Evolutionary conservation across 1,140 invertebrate genomes (phyloP), one percentile per base, ranked within the genome.

Genomic region (Caenorhabditis inopinata): DNA sequence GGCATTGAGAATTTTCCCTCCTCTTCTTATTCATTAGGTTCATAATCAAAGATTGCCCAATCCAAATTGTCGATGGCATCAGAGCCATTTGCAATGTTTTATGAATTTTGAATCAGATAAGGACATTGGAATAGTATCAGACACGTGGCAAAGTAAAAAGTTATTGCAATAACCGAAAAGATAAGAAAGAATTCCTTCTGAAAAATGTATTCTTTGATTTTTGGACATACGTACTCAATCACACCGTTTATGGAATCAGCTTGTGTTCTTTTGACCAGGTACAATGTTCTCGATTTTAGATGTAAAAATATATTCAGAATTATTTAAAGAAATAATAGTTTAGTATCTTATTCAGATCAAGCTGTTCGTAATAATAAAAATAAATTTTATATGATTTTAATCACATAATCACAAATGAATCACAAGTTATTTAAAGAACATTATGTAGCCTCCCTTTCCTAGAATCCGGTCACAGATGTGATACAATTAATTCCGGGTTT

Each of bases 1-100:
- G 58, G 32, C 58, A 68, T n/a, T 12, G 27, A 68, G 14, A 3
- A 2, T 32, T 32, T 68, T 27, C 9, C n/a, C 58, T 42, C 32
- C 58, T 42, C 58, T 32, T 42, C 58, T 25, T 21, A 1, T 32
- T 38, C 58, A 9, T 38, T 68, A n/a, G 29, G 32, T 38, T 38
- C 38, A 4, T 32, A 68, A 38, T 42, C n/a, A 68, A 68, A 68
- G 38, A 68, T 68, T 68, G 58, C 27, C 58, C 29, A 68, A 68
- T 68, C 38, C n/a, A 68, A 68, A 68, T 25, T 21, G 27, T 4
- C 27, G 53, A 32, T 58, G 53, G 53, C 53, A 58, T 32, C 27
- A 58, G 27, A 11, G 32, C 38, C 51, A n/a, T 42, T 42, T 14
- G 38, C 38, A 68, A n/a, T 42, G 58, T 68, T 68, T 68, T 68